These are phyloP conservation scores for Leptobrachium leishanense DNA, from an alignment of 2,113 vertebrate species.

Conservation along the genomic window DNA sequence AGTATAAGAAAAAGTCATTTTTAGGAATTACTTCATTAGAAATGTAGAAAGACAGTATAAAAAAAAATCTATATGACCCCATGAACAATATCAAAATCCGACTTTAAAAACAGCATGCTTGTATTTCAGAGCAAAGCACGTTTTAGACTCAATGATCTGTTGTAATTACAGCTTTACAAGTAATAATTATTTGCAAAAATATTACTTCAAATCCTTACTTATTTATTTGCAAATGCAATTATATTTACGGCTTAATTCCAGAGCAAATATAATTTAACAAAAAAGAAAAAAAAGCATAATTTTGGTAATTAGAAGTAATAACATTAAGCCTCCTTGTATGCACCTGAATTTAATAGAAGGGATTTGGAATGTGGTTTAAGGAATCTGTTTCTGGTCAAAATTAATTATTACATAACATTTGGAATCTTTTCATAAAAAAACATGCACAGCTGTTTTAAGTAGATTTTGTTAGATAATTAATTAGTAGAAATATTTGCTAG, in stretches of 20 bases:
- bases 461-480: constrained; percentile 10
- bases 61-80: no score
- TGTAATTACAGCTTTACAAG: constrained; percentile 43
- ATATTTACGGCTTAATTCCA: constrained; percentile 47
- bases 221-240: constrained; percentile 41
- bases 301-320: constrained; percentile 41
- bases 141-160: constrained; percentile 33
- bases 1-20: no score
- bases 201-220: constrained; percentile 42
- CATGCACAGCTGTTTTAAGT: constrained; percentile 36
- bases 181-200: constrained; percentile 44
- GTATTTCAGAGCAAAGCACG: constrained; percentile 17
- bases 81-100: no score
- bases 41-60: no score
- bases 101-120: background rate
- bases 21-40: no score
- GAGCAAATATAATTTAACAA: constrained; percentile 42
- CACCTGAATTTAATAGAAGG: constrained; percentile 42
- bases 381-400: constrained; percentile 41
- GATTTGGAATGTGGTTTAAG: constrained; percentile 33
- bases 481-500: constrained; percentile 1
- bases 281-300: constrained; percentile 22
- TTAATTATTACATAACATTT: constrained; percentile 40
- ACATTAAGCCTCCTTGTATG: constrained; percentile 40
- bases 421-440: constrained; percentile 39